phyloP scores from a whole-genome alignment of 2,113 vertebrate species.

The Theristicus caerulescens region DNA sequence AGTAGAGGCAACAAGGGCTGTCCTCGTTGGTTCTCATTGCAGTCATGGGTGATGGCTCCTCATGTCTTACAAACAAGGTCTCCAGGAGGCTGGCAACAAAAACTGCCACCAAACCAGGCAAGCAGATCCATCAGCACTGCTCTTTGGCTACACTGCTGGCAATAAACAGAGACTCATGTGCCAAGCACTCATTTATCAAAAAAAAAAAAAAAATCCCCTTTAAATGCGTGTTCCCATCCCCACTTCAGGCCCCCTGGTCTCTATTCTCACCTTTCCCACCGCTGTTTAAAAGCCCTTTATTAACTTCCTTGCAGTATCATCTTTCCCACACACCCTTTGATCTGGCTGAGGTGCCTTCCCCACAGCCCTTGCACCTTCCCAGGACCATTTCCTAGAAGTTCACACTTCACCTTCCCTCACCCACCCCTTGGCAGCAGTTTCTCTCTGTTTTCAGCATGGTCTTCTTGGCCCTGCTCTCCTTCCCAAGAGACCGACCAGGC shows the following conservation, averaged over 20 bases:
- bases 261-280: neutral
- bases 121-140: neutral
- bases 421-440: neutral
- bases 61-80: neutral
- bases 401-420: neutral
- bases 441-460: neutral
- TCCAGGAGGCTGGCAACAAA: neutral
- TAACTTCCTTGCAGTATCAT: neutral
- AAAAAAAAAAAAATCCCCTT: neutral
- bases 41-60: neutral
- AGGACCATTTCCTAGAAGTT: neutral
- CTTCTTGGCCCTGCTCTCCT: neutral
- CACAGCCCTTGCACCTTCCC: neutral
- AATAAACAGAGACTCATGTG: neutral
- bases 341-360: neutral
- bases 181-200: neutral
- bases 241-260: neutral
- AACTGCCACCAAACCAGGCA: neutral
- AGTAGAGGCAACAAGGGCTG: neutral
- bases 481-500: neutral
- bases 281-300: neutral
- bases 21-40: neutral
- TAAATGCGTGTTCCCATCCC: neutral
- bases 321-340: conserved; percentile 6
- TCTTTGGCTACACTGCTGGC: neutral